Evolutionary conservation across 2,797 vertebrate species (phyloP), one percentile per base, ranked within the genome.

Genomic region (Margarornis squamiger): DNA sequence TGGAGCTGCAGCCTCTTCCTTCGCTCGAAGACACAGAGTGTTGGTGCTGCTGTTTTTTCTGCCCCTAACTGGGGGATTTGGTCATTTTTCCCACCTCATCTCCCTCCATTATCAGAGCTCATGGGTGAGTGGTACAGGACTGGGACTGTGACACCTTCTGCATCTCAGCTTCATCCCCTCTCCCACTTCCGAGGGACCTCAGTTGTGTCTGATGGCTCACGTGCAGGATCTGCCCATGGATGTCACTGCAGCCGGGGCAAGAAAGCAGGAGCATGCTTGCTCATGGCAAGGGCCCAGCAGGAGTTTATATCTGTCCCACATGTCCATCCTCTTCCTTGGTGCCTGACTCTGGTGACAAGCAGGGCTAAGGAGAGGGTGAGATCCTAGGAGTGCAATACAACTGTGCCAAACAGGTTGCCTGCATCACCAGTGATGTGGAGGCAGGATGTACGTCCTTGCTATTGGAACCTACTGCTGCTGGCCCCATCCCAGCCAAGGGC

Each of bases 1-100:
- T 4, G 0, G 18, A 10, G 36, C 63, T 90, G 75, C 90, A 79
- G 82, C 39, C 27, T 94, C 92, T 81, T 96, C 92, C 83, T 93
- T 68, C 0, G 0, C 79, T 45, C 0, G 0, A 41, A 91, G 66
- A 72, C 34, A 29, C 46, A 54, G 7, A 32, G 16, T 10, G 38
- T 22, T 9, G 5, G 39, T 72, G 14, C 41, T 84, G 32, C 66
- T 41, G 7, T 70, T 77, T 46, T 29, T 68, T 66, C 32, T 66
- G 41, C 43, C 30, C 22, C 21, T 4, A 59, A 70, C 55, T 7
- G 10, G 8, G 36, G 12, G 5, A 36, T 73, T 86, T 84, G 23
- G 30, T 88, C 3, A 13, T 51, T 90, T 86, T 36, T 2, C 22
- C 48, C 20, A 14, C 14, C 12, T 77, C 30, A 14, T 11, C 4